Conservation (phyloP, 2,113 vertebrate genomes). For the Anolis carolinensis region DNA sequence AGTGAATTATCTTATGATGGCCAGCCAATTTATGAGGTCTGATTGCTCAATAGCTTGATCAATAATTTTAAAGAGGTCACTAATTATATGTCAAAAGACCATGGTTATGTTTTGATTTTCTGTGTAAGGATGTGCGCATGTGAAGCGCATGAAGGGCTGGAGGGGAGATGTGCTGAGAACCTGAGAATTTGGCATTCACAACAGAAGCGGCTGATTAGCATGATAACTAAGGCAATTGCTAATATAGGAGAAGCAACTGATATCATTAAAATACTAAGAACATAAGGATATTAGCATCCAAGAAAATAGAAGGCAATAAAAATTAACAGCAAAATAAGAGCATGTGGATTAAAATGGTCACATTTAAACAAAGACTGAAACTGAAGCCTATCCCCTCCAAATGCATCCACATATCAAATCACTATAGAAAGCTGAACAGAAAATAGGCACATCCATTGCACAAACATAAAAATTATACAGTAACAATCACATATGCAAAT, state of each 20-base stretch:
- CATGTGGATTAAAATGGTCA: conserved; percentile 2
- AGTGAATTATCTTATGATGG: neutral
- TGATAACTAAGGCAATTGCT: conserved; percentile 17
- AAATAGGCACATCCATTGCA: conserved; percentile 7
- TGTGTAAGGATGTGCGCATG: neutral
- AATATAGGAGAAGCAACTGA: neutral
- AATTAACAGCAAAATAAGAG: neutral
- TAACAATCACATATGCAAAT: neutral
- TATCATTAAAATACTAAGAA: conserved; percentile 12
- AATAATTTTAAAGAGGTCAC: conserved; percentile 30
- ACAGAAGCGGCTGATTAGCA: conserved; percentile 7
- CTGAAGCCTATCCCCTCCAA: neutral
- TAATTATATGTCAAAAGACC: conserved; percentile 13
- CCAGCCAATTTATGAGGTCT: conserved; percentile 6
- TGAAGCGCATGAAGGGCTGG: too few species aligned
- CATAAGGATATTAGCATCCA: neutral
- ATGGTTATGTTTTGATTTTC: conserved; percentile 1
- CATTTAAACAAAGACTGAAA: neutral
- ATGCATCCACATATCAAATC: neutral
- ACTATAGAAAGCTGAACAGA: neutral
- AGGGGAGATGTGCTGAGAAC: neutral
- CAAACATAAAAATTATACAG: neutral
- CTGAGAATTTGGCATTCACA: neutral
- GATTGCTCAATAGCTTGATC: conserved; percentile 26
- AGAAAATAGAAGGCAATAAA: conserved; percentile 2